Evolutionary conservation across 2,888 invertebrate species (phyloP), one percentile per base, ranked within the genome.

Genomic region (Ligdia adustata): DNA sequence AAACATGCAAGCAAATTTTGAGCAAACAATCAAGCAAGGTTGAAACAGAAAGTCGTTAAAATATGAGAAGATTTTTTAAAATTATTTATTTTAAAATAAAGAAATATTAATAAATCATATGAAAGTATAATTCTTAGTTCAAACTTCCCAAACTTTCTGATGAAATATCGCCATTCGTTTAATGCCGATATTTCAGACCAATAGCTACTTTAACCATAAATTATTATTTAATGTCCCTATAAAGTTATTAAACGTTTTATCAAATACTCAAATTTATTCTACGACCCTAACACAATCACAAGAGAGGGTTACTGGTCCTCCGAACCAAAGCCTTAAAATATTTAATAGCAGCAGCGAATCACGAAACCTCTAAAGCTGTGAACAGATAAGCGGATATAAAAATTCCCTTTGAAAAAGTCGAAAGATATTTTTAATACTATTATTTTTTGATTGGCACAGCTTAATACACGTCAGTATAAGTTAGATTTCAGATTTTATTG

Each of bases 361-460:
- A 41, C 35, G 48, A 40, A 50, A 55, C 51, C 41, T 24, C 29
- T 49, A 40, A 41, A 57, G 44, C 47, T 7, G 16, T 7, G n/a
- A 16, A 12, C 12, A 37, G 4, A 9, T 5, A 16, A 7, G 11
- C 14, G 15, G n/a, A 4, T 5, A 16, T 2, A 2, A 7, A 7
- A 22, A 22, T n/a, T n/a, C n/a, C n/a, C n/a, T n/a, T n/a, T n/a
- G n/a, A n/a, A n/a, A n/a, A n/a, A n/a, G n/a, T n/a, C n/a, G n/a
- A n/a, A n/a, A n/a, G n/a, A n/a, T n/a, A n/a, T 20, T 20, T 20
- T 18, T 18, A 6, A 3, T n/a, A 22, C 5, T n/a, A 34, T 5
- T 32, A 9, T 13, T 28, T 28, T 27, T 27, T 1, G 7, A 18
- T 18, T 18, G 4, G 18, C 9, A 24, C 24, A 4, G n/a, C n/a